Base-by-base conservation (phyloP, 2,113 vertebrate species). In the Perca fluviatilis region DNA sequence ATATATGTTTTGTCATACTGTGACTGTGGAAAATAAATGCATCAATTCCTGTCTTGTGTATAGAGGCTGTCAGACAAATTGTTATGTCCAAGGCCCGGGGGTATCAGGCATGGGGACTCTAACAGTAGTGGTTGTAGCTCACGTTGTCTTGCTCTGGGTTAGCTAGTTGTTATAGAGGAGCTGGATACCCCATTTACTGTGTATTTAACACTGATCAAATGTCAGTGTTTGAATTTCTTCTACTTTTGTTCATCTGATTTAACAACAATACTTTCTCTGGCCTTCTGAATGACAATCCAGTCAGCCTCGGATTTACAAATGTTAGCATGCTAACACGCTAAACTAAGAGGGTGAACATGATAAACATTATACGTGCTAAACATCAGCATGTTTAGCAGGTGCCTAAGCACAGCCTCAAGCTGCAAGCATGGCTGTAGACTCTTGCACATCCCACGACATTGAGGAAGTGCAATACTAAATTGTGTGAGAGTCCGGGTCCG, bases 1-100 rank as follows among this genome's bases (percentile, higher is more conserved):
- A 81, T 88, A 89, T 89, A 81, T 77, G 74, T 86, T 88, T 87
- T 84, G 86, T 87, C 80, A 74, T 43, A 58, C 54, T 80, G 87
- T 86, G 73, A 86, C 80, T 78, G 73, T 76, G 66, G 83, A 82
- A 84, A 90, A 91, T 80, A 88, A 91, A 91, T 82, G 82, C 79
- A 88, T 85, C 85, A 74, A 85, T 87, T 88, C 58, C 12, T 75
- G 77, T 86, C 85, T 86, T 88, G 83, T 91, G 79, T 75, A 84
- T 40, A 40, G 81, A 89, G 65, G 80, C 80, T 77, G 83, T 87
- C 82, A 85, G 84, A 79, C 58, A 82, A 82, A 87, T 87, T 86
- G 82, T 77, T 75, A 69, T 70, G 79, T 83, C 72, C 82, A 68
- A 50, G 80, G 81, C 85, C 76, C 61, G 2, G 5, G 81, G 83